Conservation (phyloP, 2,797 vertebrate genomes). For the Pangasius macronema region DNA sequence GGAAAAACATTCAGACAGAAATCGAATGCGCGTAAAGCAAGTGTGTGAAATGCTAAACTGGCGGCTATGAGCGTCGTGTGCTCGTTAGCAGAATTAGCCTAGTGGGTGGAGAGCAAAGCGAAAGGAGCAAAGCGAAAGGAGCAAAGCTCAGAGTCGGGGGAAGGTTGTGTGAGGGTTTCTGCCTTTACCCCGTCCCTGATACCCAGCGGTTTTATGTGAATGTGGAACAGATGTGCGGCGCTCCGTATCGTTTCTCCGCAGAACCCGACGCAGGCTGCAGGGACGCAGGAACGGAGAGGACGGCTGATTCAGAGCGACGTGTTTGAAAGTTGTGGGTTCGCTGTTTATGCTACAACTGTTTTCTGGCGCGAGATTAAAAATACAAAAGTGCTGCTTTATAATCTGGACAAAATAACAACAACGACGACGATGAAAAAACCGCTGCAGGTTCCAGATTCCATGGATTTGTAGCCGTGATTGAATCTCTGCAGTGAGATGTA, state of each 20-base stretch:
- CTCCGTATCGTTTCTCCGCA: background rate
- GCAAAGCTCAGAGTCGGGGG: background rate
- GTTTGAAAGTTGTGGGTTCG: slow-evolving; percentile 16
- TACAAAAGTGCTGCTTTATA: background rate
- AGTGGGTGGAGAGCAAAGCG: background rate
- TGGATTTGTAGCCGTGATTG: background rate
- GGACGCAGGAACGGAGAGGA: background rate
- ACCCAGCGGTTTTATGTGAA: background rate
- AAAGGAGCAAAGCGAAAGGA: background rate
- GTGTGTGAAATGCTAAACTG: too few species aligned
- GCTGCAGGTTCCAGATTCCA: background rate
- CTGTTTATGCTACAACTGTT: background rate
- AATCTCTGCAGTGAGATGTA: background rate
- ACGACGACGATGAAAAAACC: background rate
- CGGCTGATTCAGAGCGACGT: background rate
- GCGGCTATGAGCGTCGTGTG: background rate
- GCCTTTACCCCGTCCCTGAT: background rate
- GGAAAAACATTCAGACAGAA: too few species aligned
- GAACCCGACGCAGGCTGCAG: background rate
- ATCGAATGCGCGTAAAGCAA: too few species aligned
- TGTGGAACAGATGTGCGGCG: background rate
- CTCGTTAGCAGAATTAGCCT: background rate
- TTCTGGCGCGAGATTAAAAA: background rate
- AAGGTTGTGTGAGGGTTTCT: too few species aligned
- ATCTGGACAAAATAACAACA: background rate